phyloP scores from a whole-genome alignment of 2,888 invertebrate genomes.

The Tholera decimalis region DNA sequence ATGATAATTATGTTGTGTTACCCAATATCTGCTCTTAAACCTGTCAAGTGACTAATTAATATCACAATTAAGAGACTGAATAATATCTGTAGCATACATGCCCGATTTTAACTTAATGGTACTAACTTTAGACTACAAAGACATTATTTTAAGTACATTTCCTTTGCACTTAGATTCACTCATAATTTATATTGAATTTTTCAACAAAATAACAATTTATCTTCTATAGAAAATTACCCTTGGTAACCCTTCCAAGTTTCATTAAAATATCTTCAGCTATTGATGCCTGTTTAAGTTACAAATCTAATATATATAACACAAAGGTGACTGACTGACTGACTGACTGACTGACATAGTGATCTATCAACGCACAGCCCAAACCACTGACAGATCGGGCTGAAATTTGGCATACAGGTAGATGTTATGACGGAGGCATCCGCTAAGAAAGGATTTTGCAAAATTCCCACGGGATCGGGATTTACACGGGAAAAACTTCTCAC shows the following conservation, averaged over 20 bases:
- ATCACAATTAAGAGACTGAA: slow-evolving; percentile 52
- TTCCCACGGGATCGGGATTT: too few relatives aligned
- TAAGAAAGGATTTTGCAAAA: too few relatives aligned
- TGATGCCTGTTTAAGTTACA: not conserved
- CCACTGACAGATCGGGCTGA: too few relatives aligned
- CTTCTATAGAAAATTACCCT: not conserved
- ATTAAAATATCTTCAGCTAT: not conserved
- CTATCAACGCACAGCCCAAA: too few relatives aligned
- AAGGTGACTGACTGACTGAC: too few relatives aligned
- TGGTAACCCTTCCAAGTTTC: not conserved
- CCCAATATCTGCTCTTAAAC: slow-evolving; percentile 19
- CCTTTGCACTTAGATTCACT: not conserved
- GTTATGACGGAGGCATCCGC: too few relatives aligned
- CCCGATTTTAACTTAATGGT: slow-evolving; percentile 23
- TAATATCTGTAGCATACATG: slow-evolving; percentile 16
- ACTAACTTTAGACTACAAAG: slow-evolving; percentile 27
- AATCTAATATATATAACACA: too few relatives aligned
- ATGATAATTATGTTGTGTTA: not conserved
- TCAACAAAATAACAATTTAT: slow-evolving; percentile 3
- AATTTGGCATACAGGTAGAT: too few relatives aligned
- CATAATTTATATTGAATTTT: slow-evolving; percentile 16
- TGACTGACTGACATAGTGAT: too few relatives aligned
- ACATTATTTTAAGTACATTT: slow-evolving; percentile 30
- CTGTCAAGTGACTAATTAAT: slow-evolving; percentile 46
- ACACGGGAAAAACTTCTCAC: too few relatives aligned